Evolutionary conservation across 2,888 invertebrate species (phyloP).

Genomic region (Lepidocyrtoides sp.): DNA sequence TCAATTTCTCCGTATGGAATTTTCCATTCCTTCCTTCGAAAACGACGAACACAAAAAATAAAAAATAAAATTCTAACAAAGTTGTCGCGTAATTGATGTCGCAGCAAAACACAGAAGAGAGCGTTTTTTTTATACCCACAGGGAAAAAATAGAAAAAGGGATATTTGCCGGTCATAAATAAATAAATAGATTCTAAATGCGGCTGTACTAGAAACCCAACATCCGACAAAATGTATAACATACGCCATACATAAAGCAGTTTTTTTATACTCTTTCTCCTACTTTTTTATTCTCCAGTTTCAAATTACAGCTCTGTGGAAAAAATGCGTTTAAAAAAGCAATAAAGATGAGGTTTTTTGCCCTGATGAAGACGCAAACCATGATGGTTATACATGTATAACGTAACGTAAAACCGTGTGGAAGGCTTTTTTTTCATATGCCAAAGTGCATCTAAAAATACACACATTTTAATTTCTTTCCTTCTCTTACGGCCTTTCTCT

Average conservation of each 20-base stretch:
- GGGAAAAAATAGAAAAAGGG: conserved; percentile 48
- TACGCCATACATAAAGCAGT: not conserved
- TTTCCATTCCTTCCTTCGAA: conserved; percentile 19
- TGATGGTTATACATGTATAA: not conserved
- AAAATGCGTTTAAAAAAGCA: conserved; percentile 55
- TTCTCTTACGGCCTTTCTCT: conserved; percentile 19
- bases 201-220: not conserved
- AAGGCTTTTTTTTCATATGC: not conserved
- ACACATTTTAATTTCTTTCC: conserved; percentile 27
- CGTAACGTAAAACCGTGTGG: not conserved
- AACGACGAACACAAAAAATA: not conserved
- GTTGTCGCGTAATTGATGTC: conserved; percentile 66
- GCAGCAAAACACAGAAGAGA: not conserved
- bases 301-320: conserved; percentile 55
- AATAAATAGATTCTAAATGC: conserved; percentile 74
- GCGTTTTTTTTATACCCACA: conserved; percentile 41
- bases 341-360: conserved; percentile 69
- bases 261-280: not conserved
- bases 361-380: conserved; percentile 20
- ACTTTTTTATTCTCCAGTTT: conserved; percentile 52
- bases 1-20: conserved; percentile 52
- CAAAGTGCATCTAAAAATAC: conserved; percentile 51
- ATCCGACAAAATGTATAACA: not conserved
- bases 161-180: conserved; percentile 78
- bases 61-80: conserved; percentile 44